Base-by-base conservation (phyloP, 1,140 invertebrate genomes). In the Oppia nitens region DNA sequence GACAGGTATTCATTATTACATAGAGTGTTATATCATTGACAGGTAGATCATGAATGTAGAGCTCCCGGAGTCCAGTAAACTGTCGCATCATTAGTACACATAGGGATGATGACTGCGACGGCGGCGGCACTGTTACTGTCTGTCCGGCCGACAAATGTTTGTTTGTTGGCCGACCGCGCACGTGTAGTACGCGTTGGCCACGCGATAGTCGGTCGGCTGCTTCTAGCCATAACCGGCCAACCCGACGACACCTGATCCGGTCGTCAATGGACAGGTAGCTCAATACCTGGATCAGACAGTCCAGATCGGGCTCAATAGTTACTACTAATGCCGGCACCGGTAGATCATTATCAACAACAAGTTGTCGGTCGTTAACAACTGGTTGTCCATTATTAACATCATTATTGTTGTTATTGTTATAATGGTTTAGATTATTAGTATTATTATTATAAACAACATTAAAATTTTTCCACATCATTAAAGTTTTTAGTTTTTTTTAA, bases 201-300 rank as follows among this genome's bases (percentile, higher is more conserved):
- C 28, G 21, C 11, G 47, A 47, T 23, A 14, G 28, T 25, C 47
- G 3, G 17, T 49, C 55, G 17, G 47, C 55, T 3, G 28, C 29
- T 45, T 17, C 12, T 21, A 4, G 12, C 55, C 55, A 56, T 11
- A 14, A 52, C 23, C 21, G n/a, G 27, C 9, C 4, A 20, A 56
- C 55, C 6, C 11, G 6, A 3, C 55, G 55, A 56, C 55, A 56
- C 6, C 9, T 56, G 28, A 56, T 14, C 9, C 55, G 32, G 27
- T 56, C 55, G 6, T 21, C 12, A 17, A 56, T 17, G 6, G 32
- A 24, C 9, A 56, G 28, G 17, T 56, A 32, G 6, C 9, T 56
- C 9, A 56, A 56, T 27, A 56, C 47, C 9, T 56, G 47, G 28
- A 56, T 21, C 3, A 56, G 28, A 14, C 12, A 32, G 21, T 56